Evolutionary conservation across 2,888 invertebrate genomes (phyloP), one percentile per base, ranked within the genome.

Genomic region (Antheraea assamensis): DNA sequence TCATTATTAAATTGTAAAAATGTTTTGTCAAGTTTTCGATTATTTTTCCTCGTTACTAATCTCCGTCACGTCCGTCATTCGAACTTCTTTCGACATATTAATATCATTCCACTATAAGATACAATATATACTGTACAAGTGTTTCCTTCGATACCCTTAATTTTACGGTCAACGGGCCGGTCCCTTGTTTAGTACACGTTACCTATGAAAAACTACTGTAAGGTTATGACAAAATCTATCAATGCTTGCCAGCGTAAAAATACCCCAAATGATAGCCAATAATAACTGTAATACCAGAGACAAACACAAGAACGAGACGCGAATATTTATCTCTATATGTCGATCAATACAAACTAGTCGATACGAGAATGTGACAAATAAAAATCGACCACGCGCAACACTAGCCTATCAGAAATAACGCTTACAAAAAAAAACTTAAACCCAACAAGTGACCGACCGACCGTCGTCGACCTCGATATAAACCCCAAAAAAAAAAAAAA

Each of bases 21-120:
- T 24, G 10, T 19, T n/a, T 55, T n/a, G 58, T n/a, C 8, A 30
- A 10, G 13, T n/a, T 35, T 68, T 68, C 35, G 35, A 68, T 68
- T 68, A 68, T 68, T 68, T 68, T 35, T 35, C 68, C 68, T 68
- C 24, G 42, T 42, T 8, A 2, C n/a, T 17, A 7, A 27, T 35
- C 35, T 35, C 68, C 68, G 68, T 35, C 68, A 68, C 35, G 68
- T 31, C 35, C 31, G 68, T 68, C 68, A 68, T 68, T 35, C 35
- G 24, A 68, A 68, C 68, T 68, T n/a, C 68, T 68, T 35, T 68
- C 68, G 17, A 24, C 35, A 35, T 68, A 35, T 35, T 68, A 68
- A 68, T 68, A 68, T 35, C 68, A 35, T 68, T 35, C 68, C n/a
- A 68, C n/a, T 68, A 35, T 68, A 19, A 21, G 35, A n/a, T 68